Evolutionary conservation across 2,888 invertebrate species (phyloP), one percentile per base, ranked within the genome.

Genomic region (Clepsis dumicolana): DNA sequence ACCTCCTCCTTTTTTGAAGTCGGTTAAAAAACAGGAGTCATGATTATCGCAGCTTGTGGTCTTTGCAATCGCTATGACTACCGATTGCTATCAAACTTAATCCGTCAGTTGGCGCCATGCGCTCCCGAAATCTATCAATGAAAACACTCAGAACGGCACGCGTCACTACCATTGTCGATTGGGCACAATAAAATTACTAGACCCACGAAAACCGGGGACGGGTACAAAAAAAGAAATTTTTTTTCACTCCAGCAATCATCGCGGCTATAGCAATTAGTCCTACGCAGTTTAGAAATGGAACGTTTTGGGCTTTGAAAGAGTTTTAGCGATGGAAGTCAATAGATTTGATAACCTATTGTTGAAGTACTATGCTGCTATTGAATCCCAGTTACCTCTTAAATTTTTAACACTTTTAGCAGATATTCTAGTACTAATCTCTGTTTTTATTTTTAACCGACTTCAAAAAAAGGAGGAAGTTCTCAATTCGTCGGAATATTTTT

Each of bases 61-160:
- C 14, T 3, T 3, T 16, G 18, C 48, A 12, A 21, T 48, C 12
- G 48, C 48, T 48, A 48, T 48, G 21, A 48, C 21, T 48, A 18
- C 2, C 4, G 25, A 66, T 66, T 29, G 5, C 25, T 5, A 62
- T 62, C 1, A 54, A 24, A 67, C 32, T 14, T 35, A 60, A 61
- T 53, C 32, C 16, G 54, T 18, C 27, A 29, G 10, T 10, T 25
- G 74, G 71, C 74, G 72, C 73, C 76, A 72, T 72, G 73, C 69
- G 68, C 72, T 71, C 63, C 71, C 57, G 67, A 72, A 72, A 71
- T 66, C 73, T 70, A 76, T 75, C 78, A 85, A 83, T 76, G 78
- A 89, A 86, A 90, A 90, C 91, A 91, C 91, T 93, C 82, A 77
- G 80, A 79, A 67, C 72, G 89, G 83, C 92, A 90, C 92, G 91